Conservation (phyloP, 2,888 invertebrate species). For the Cabera pusaria region DNA sequence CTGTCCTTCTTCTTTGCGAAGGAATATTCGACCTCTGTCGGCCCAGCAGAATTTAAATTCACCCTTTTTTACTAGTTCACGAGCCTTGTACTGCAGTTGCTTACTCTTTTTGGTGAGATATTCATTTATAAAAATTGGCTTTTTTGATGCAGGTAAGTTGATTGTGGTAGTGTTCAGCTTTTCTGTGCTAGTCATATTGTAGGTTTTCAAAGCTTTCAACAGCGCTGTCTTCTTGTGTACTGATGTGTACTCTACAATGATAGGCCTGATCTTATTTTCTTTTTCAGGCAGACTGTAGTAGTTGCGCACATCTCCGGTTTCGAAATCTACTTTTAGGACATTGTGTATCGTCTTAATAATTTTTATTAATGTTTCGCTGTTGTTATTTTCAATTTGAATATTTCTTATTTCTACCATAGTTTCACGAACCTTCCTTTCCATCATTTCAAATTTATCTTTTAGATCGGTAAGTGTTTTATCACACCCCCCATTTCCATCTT, state of each 20-base stretch:
- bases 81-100: constrained; percentile 1
- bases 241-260: background rate
- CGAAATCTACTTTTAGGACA: constrained; percentile 1
- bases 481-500: background rate
- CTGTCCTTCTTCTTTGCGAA: constrained; percentile 6
- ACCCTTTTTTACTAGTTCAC: constrained; percentile 1
- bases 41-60: constrained; percentile 4
- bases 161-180: background rate
- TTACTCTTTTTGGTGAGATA: constrained; percentile 1
- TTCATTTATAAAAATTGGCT: constrained; percentile 1
- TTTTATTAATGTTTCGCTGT: background rate
- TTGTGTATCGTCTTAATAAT: background rate
- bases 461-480: background rate
- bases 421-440: constrained; percentile 1
- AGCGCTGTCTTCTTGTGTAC: background rate
- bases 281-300: constrained; percentile 1
- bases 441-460: background rate
- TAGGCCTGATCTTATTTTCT: background rate
- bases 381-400: constrained; percentile 1
- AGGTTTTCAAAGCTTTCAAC: background rate
- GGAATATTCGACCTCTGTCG: background rate
- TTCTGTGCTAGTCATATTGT: too few species aligned
- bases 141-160: background rate
- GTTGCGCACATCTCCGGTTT: background rate
- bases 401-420: constrained; percentile 1